These are phyloP conservation scores for Holothuria scabra DNA, from an alignment of 53 echinoderm and acorn worm species.

Conservation along the genomic window DNA sequence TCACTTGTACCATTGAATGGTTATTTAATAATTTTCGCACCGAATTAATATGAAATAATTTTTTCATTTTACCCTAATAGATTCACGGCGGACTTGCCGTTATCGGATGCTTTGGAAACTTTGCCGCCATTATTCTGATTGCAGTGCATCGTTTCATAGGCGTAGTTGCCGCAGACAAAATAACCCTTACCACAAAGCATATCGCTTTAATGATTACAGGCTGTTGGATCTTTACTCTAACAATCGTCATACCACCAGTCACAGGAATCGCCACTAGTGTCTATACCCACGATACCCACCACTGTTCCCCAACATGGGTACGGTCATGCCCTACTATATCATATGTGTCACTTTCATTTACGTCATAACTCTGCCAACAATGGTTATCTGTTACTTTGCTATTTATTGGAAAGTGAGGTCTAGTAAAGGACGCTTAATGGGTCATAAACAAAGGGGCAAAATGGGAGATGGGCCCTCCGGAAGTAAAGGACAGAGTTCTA, in stretches of 20 bases:
- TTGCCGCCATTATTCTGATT: neutral
- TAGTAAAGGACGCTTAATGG: no score
- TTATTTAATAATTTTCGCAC: no score
- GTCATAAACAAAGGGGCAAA: no score
- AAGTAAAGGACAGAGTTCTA: no score
- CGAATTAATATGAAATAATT: no score
- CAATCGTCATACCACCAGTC: neutral
- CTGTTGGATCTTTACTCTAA: neutral
- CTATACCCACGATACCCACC: neutral
- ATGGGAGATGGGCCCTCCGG: no score
- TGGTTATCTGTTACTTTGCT: neutral
- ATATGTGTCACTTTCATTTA: neutral
- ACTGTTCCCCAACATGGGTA: slow-evolving; percentile 5
- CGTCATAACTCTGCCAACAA: neutral
- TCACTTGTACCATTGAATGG: no score
- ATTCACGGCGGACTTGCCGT: no score
- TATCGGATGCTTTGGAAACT: neutral
- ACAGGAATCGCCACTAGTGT: neutral
- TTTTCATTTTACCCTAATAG: no score
- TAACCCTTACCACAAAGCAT: neutral
- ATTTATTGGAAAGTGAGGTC: neutral
- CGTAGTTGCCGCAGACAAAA: neutral
- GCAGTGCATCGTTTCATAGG: neutral
- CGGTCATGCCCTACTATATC: neutral
- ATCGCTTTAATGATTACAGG: neutral